phyloP scores from a whole-genome alignment of 2,888 invertebrate genomes.

The Hirtodrosophila trivittata region DNA sequence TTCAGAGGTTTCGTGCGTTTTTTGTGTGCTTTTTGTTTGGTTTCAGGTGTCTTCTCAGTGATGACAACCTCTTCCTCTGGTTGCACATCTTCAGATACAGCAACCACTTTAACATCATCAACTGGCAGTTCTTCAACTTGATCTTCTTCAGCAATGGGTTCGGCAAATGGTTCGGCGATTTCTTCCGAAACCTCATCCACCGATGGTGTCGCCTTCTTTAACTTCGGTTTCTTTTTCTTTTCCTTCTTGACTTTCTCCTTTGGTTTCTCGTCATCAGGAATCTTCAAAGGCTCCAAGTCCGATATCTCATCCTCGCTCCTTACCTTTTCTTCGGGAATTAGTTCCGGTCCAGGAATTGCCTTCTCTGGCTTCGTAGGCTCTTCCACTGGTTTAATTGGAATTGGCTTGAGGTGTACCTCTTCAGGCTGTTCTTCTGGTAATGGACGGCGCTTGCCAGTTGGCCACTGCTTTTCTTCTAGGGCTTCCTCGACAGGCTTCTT shows the following conservation, averaged over 20 bases:
- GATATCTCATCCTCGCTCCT: constrained; percentile 73
- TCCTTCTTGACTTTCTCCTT: constrained; percentile 83
- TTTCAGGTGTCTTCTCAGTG: constrained; percentile 66
- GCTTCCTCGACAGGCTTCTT: constrained; percentile 82
- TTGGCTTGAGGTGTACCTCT: constrained; percentile 83
- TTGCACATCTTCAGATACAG: constrained; percentile 81
- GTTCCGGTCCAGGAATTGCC: constrained; percentile 69
- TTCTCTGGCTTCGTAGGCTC: constrained; percentile 76
- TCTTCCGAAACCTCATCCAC: constrained; percentile 83
- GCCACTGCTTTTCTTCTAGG: constrained; percentile 82
- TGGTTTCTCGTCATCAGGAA: constrained; percentile 82
- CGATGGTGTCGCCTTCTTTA: constrained; percentile 81
- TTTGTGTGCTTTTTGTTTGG: constrained; percentile 82
- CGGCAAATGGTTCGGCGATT: constrained; percentile 80
- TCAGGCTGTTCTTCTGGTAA: constrained; percentile 84
- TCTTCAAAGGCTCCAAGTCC: constrained; percentile 69
- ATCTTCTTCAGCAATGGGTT: constrained; percentile 82
- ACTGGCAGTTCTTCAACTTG: constrained; percentile 80
- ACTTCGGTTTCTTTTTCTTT: constrained; percentile 81
- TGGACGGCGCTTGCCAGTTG: constrained; percentile 83
- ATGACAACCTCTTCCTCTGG: constrained; percentile 79
- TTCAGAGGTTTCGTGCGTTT: constrained; percentile 82
- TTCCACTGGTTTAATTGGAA: constrained; percentile 79
- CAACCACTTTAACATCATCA: constrained; percentile 79
- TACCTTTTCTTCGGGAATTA: constrained; percentile 77